Percentiles rank a stretch among this genome's conserved stretches.
Evolutionary conservation across 2,113 vertebrate species (phyloP).

Genomic region (Ginglymostoma cirratum): DNA sequence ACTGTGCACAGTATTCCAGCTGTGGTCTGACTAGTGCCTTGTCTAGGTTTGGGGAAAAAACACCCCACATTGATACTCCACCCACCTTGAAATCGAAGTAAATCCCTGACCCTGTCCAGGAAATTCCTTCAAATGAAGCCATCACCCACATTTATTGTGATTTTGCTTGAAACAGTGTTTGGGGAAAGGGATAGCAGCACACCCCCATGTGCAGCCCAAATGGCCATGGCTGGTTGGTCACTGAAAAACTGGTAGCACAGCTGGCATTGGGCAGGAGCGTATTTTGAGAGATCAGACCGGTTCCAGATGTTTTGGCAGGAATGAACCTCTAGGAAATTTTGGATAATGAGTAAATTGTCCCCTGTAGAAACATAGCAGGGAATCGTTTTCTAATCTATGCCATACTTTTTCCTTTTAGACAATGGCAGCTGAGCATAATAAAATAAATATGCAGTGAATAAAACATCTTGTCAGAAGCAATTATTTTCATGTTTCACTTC

Average conservation of each 20-base stretch:
- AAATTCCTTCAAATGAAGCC: background rate
- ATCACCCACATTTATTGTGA: background rate
- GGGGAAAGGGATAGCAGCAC: background rate
- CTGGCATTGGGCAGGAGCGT: slow-evolving; percentile 22
- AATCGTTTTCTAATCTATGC: slow-evolving; percentile 37
- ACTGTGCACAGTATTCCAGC: too few relatives aligned
- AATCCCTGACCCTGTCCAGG: background rate
- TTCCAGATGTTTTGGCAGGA: background rate
- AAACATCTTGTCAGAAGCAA: slow-evolving; percentile 37
- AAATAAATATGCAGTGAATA: slow-evolving; percentile 32
- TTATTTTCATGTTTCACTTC: slow-evolving; percentile 33
- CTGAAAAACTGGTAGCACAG: slow-evolving; percentile 34
- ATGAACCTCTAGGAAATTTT: slow-evolving; percentile 28
- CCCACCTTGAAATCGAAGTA: too few relatives aligned
- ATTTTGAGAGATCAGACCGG: slow-evolving; percentile 22
- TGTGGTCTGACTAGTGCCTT: too few relatives aligned
- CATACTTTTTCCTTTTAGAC: slow-evolving; percentile 35
- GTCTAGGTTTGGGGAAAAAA: too few relatives aligned
- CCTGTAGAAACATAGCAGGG: slow-evolving; percentile 19
- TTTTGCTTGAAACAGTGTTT: background rate
- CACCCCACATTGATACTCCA: too few relatives aligned
- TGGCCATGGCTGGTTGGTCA: background rate
- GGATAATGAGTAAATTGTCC: slow-evolving; percentile 35
- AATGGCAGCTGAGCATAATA: slow-evolving; percentile 36
- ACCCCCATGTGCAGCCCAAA: background rate